Percentiles rank a stretch among this genome's conserved stretches.
These are phyloP conservation scores for Pachycephus smyrnensis DNA, from an alignment of 2,888 invertebrate genomes.

Conservation along the genomic window DNA sequence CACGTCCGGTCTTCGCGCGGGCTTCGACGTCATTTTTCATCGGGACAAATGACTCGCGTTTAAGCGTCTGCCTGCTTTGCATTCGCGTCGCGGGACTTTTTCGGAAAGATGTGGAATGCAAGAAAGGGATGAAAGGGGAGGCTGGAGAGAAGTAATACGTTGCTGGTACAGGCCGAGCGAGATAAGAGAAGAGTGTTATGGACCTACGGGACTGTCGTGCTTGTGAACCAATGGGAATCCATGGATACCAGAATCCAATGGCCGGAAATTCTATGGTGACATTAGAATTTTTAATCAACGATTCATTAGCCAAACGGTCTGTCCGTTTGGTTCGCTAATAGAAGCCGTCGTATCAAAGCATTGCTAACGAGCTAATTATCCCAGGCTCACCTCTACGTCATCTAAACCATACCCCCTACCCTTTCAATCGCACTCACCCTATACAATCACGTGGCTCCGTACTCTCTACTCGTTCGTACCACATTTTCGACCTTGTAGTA, in stretches of 20 bases:
- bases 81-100: background rate
- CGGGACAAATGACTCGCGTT: background rate
- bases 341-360: constrained; percentile 41
- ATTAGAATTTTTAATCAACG: constrained; percentile 16
- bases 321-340: constrained; percentile 34
- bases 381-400: constrained; percentile 17
- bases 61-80: background rate
- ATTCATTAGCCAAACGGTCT: constrained; percentile 28
- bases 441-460: background rate
- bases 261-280: background rate
- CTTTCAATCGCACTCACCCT: background rate
- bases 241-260: background rate
- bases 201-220: background rate
- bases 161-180: background rate
- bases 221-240: background rate
- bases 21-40: background rate
- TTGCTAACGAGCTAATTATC: constrained; percentile 49
- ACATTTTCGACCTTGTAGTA: background rate
- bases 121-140: background rate
- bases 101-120: background rate
- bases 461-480: background rate
- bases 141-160: background rate
- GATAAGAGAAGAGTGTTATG: too few species aligned
- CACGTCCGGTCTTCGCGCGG: background rate
- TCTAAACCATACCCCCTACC: background rate